These are phyloP conservation scores for Gobionotothen gibberifrons DNA, from an alignment of 2,797 vertebrate species.

Conservation along the genomic window DNA sequence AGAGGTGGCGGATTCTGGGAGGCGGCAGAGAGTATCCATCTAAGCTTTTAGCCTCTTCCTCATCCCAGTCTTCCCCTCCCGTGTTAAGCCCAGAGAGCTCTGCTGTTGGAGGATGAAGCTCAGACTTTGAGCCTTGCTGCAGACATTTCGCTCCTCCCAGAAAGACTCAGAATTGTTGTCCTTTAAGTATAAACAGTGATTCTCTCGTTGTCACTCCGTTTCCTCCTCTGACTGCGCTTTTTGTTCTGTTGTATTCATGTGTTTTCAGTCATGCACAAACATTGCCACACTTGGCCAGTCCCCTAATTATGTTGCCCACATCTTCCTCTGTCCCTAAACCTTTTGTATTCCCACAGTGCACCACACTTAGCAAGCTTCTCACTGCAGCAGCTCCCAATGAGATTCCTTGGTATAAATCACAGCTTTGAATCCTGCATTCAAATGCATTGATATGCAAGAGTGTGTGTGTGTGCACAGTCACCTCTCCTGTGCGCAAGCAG, in stretches of 20 bases:
- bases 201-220: conserved; percentile 30
- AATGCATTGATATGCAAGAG: conserved; percentile 37
- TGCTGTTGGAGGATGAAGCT: conserved; percentile 49
- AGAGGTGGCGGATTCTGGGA: conserved; percentile 35
- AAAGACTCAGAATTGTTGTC: conserved; percentile 36
- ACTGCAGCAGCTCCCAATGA: conserved; percentile 40
- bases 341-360: conserved; percentile 16
- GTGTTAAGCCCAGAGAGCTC: conserved; percentile 48
- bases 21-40: conserved; percentile 32
- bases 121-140: conserved; percentile 49
- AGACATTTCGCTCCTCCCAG: conserved; percentile 42
- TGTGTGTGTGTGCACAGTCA: conserved; percentile 8
- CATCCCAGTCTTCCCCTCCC: conserved; percentile 41
- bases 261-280: conserved; percentile 38
- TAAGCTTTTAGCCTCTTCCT: conserved; percentile 53
- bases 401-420: conserved; percentile 30
- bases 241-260: conserved; percentile 23
- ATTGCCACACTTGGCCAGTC: conserved; percentile 46
- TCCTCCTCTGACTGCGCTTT: conserved; percentile 15
- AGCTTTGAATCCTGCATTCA: conserved; percentile 20
- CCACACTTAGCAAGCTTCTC: conserved; percentile 33
- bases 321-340: conserved; percentile 31
- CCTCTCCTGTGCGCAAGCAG: conserved; percentile 25
- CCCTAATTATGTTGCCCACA: conserved; percentile 53
- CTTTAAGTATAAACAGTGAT: conserved; percentile 30